A percentile compares a stretch with the other conserved stretches of the same genome.
phyloP scores from a whole-genome alignment of 2,888 invertebrate species.

The Lepidocyrtinus sp. region DNA sequence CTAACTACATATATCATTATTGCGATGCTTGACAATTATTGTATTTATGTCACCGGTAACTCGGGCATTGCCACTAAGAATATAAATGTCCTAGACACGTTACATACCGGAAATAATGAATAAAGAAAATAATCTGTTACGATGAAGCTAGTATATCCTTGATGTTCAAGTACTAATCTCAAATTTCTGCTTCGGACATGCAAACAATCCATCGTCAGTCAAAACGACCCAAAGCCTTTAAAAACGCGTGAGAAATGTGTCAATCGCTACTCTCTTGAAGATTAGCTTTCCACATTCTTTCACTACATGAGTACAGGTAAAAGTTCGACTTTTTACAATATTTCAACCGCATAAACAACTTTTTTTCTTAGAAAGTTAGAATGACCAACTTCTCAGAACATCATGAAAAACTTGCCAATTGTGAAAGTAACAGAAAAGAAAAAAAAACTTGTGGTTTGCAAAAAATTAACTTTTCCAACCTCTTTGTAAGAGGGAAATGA shows the following conservation, averaged over 20 bases:
- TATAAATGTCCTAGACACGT: not conserved
- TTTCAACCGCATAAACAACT: not conserved
- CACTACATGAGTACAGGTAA: constrained; percentile 1
- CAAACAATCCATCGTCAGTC: too few relatives aligned
- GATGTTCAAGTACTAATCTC: too few relatives aligned
- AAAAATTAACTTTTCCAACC: constrained; percentile 8
- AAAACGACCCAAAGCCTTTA: too few relatives aligned
- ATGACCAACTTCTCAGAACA: not conserved
- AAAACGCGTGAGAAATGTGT: too few relatives aligned
- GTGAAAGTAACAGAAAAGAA: constrained; percentile 16
- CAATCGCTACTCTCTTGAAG: too few relatives aligned
- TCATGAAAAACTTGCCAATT: constrained; percentile 28
- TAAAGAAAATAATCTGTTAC: not conserved
- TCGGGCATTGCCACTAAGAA: not conserved
- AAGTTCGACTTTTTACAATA: not conserved
- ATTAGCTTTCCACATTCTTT: too few relatives aligned
- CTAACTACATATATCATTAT: constrained; percentile 20
- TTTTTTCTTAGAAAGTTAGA: not conserved
- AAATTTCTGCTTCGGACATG: too few relatives aligned
- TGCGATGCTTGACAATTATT: constrained; percentile 16
- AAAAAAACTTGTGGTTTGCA: constrained; percentile 27
- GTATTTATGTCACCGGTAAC: constrained; percentile 9
- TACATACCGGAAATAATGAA: not conserved
- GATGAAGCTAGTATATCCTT: too few relatives aligned
- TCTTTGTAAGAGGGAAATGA: not conserved